These are phyloP conservation scores for Aphaenogaster floridana DNA, from an alignment of 1,140 invertebrate species.

Conservation along the genomic window DNA sequence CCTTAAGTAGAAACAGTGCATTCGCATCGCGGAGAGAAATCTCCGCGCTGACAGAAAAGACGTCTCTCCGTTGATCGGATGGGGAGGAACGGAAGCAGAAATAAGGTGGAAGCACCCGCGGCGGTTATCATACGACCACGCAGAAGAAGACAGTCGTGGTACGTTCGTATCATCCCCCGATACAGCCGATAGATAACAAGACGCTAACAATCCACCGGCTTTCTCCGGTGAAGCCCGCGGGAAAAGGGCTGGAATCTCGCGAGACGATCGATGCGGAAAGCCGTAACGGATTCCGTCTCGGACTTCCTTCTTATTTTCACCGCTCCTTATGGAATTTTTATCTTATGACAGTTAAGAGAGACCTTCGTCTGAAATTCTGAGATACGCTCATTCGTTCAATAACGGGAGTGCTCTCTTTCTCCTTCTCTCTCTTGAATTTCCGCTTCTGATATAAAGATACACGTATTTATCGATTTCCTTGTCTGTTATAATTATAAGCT, in stretches of 20 bases:
- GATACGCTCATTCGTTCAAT: background rate
- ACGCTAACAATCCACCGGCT: constrained; percentile 69
- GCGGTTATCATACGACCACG: constrained; percentile 23
- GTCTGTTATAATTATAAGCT: background rate
- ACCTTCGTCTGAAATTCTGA: background rate
- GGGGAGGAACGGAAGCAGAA: background rate
- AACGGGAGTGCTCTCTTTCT: background rate
- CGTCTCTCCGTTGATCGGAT: constrained; percentile 25
- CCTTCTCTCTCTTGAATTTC: background rate
- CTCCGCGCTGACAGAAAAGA: background rate
- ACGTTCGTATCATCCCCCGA: constrained; percentile 62
- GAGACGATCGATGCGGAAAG: constrained; percentile 43
- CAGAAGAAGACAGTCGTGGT: constrained; percentile 27
- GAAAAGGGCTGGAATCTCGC: background rate
- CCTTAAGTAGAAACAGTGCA: background rate
- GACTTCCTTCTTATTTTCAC: constrained; percentile 20
- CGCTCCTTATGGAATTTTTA: background rate
- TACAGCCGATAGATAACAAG: constrained; percentile 74
- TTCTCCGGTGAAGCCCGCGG: constrained; percentile 7
- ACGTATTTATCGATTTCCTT: background rate
- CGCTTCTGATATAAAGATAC: constrained; percentile 13
- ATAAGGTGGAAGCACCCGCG: background rate
- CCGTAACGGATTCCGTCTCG: constrained; percentile 75
- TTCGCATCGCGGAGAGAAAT: background rate
- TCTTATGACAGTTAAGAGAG: background rate